These are phyloP conservation scores for Brachystomella parvula DNA, from an alignment of 1,140 invertebrate genomes.

Conservation along the genomic window DNA sequence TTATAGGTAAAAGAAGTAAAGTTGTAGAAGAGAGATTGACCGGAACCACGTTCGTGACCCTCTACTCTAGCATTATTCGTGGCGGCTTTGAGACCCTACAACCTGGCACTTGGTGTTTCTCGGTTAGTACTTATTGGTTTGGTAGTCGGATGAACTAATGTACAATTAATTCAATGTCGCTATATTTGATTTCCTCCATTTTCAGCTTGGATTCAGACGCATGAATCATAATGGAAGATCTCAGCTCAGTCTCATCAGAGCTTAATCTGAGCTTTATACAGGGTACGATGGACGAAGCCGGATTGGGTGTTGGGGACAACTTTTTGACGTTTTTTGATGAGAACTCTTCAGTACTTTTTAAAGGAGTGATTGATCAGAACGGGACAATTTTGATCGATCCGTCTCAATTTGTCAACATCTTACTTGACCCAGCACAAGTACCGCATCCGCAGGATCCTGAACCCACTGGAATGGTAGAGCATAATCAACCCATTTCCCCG, in stretches of 20 bases:
- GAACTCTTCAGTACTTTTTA: slow-evolving; percentile 23
- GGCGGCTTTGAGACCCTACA: no score
- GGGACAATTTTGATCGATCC: slow-evolving; percentile 23
- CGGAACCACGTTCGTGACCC: no score
- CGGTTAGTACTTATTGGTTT: no score
- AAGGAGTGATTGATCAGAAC: slow-evolving; percentile 26
- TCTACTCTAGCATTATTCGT: no score
- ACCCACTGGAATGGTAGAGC: neutral
- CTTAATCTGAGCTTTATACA: no score
- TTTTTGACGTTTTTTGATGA: slow-evolving; percentile 25
- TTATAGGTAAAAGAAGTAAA: no score
- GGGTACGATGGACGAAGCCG: slow-evolving; percentile 16
- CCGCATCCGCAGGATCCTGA: neutral
- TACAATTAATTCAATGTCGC: no score
- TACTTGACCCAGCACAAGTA: slow-evolving; percentile 19
- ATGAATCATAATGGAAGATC: neutral
- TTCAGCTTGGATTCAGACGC: no score
- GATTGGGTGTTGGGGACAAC: slow-evolving; percentile 13
- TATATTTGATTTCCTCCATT: no score
- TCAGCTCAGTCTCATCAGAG: neutral
- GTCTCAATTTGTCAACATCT: slow-evolving; percentile 18
- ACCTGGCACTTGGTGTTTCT: no score
- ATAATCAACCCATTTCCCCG: neutral
- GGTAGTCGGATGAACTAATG: no score
- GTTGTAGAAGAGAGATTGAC: no score